Percentiles rank a stretch among this genome's conserved stretches.
phyloP scores from a whole-genome alignment of 53 echinoderm and acorn worm species.

The Henricia sp. region DNA sequence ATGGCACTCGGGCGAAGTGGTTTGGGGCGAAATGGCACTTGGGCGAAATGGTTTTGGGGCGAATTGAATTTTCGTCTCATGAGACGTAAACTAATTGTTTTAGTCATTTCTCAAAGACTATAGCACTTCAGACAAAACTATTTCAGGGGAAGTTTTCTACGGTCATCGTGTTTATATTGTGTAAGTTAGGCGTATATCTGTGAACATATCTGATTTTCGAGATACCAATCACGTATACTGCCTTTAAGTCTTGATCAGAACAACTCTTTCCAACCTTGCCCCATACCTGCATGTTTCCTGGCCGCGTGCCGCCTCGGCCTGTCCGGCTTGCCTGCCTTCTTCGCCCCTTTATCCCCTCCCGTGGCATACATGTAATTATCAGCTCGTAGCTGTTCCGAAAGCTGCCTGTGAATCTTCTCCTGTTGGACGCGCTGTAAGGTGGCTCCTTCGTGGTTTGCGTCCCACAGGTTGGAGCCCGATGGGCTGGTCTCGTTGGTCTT shows the following conservation, averaged over 20 bases:
- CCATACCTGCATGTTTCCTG: not conserved
- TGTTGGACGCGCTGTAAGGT: not conserved
- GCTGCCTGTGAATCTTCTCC: slow-evolving; percentile 64
- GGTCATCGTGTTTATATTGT: no score
- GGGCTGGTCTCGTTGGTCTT: not conserved
- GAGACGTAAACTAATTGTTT: no score
- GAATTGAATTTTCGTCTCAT: no score
- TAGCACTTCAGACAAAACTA: no score
- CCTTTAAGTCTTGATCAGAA: not conserved
- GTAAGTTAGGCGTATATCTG: no score
- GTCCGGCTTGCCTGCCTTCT: slow-evolving; percentile 1
- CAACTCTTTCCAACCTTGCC: no score
- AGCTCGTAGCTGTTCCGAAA: slow-evolving; percentile 81
- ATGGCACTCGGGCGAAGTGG: no score
- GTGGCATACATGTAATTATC: slow-evolving; percentile 76
- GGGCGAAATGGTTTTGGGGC: no score
- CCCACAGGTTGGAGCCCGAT: slow-evolving; percentile 2
- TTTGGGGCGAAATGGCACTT: no score
- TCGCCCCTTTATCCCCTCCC: not conserved
- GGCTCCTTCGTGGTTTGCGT: not conserved
- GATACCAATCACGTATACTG: not conserved
- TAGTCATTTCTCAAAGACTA: no score
- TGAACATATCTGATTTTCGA: no score
- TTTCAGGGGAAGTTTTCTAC: no score
- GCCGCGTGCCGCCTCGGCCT: not conserved